phyloP scores from a whole-genome alignment of 2,797 vertebrate genomes.

The Micropoecilia bifurca region DNA sequence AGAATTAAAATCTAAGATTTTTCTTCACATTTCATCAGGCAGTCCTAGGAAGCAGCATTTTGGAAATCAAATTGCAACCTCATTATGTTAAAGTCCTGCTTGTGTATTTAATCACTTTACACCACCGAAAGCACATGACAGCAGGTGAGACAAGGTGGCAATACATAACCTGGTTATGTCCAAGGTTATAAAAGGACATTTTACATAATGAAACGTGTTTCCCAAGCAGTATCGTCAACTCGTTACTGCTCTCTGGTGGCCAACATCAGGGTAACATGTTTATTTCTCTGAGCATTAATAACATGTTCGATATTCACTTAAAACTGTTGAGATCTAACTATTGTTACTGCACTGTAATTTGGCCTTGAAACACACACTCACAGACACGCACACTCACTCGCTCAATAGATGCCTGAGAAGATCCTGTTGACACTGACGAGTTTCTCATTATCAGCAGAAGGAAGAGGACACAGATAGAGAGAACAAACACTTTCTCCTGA shows the following conservation, averaged over 20 bases:
- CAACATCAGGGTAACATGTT: conserved; percentile 4
- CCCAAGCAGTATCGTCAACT: conserved; percentile 1
- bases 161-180: neutral
- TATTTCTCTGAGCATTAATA: neutral
- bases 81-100: neutral
- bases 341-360: neutral
- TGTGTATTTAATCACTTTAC: neutral
- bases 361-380: neutral
- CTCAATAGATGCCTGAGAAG: conserved; percentile 16
- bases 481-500: conserved; percentile 38
- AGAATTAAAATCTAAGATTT: neutral
- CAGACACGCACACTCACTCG: neutral
- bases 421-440: conserved; percentile 51
- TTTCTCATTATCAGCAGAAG: conserved; percentile 42
- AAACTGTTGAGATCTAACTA: neutral
- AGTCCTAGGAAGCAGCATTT: neutral
- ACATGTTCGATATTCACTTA: neutral
- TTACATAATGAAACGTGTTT: neutral
- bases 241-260: conserved; percentile 63
- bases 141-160: neutral
- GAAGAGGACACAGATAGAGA: conserved; percentile 39
- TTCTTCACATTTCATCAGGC: neutral
- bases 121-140: conserved; percentile 7
- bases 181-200: neutral
- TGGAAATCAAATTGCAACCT: neutral